These are phyloP conservation scores for Geococcyx californianus DNA, from an alignment of 2,113 vertebrate genomes.

Conservation along the genomic window DNA sequence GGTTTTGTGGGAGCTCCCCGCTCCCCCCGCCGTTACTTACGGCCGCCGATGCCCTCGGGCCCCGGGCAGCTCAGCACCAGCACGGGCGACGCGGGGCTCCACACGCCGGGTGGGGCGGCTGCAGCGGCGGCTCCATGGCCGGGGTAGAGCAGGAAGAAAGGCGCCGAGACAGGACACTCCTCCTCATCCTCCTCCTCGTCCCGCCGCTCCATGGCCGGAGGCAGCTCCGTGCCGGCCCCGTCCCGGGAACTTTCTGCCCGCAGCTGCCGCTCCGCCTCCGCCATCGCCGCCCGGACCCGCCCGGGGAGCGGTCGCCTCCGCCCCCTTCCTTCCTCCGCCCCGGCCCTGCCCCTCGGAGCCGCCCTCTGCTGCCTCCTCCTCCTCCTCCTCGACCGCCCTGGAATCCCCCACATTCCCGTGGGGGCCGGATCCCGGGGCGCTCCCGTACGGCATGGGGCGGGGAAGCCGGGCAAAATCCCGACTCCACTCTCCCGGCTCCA, in stretches of 20 bases:
- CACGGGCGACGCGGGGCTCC: slow-evolving; percentile 64
- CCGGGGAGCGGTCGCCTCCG: background rate
- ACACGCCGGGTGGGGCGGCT: slow-evolving; percentile 59
- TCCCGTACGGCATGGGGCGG: too few species aligned
- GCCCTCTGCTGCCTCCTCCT: too few species aligned
- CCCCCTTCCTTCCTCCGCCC: background rate
- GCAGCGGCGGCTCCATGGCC: slow-evolving; percentile 66
- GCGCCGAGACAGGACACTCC: slow-evolving; percentile 61
- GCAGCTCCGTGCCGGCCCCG: background rate
- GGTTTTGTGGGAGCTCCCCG: too few species aligned
- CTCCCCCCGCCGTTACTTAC: slow-evolving; percentile 53
- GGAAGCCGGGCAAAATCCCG: too few species aligned
- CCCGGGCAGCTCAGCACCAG: slow-evolving; percentile 67
- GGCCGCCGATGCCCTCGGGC: background rate
- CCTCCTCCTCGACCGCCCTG: too few species aligned
- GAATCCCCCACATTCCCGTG: too few species aligned
- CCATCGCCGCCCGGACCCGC: background rate
- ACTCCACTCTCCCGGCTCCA: too few species aligned
- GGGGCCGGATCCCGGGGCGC: too few species aligned
- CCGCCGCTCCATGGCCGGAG: background rate
- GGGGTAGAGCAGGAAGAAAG: slow-evolving; percentile 77
- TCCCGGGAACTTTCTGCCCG: background rate
- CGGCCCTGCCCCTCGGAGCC: background rate
- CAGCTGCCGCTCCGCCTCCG: background rate
- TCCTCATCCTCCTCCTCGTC: background rate